Conservation (phyloP, 2,797 vertebrate species). For the Siniperca undulata region DNA sequence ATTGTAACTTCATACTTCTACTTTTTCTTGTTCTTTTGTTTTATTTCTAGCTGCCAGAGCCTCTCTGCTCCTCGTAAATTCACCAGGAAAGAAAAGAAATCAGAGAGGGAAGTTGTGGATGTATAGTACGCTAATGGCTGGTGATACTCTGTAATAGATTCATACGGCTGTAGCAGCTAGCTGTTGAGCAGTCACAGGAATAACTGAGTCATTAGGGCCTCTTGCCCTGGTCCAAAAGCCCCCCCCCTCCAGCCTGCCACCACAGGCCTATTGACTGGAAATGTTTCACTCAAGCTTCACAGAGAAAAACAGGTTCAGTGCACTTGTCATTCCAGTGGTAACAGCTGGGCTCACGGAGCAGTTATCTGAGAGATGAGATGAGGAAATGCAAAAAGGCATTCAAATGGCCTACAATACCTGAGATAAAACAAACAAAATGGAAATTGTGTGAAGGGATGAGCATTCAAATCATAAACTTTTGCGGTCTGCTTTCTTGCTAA, state of each 20-base stretch:
- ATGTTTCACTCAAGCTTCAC: slow-evolving; percentile 35
- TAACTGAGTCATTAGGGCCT: slow-evolving; percentile 56
- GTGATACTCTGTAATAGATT: not conserved
- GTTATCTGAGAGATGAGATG: slow-evolving; percentile 32
- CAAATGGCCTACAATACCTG: slow-evolving; percentile 35
- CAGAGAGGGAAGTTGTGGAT: slow-evolving; percentile 1
- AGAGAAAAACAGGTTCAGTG: slow-evolving; percentile 35
- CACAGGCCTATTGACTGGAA: slow-evolving; percentile 29
- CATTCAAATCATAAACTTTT: slow-evolving; percentile 41
- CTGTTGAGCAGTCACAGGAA: slow-evolving; percentile 23
- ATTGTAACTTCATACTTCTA: slow-evolving; percentile 46
- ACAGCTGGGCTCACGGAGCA: not conserved
- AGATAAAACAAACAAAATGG: slow-evolving; percentile 27
- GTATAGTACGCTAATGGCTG: slow-evolving; percentile 4
- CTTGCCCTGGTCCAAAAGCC: slow-evolving; percentile 23
- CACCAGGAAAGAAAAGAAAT: slow-evolving; percentile 43
- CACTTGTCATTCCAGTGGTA: slow-evolving; percentile 9
- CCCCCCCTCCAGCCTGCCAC: no score
- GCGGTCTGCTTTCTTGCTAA: not conserved
- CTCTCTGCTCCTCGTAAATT: slow-evolving; percentile 50
- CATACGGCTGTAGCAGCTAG: slow-evolving; percentile 1
- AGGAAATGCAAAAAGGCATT: slow-evolving; percentile 59
- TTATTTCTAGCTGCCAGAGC: slow-evolving; percentile 32
- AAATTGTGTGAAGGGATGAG: slow-evolving; percentile 20
- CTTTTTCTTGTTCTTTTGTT: slow-evolving; percentile 3